Percentiles rank a stretch among this genome's conserved stretches.
Evolutionary conservation across 2,888 invertebrate genomes (phyloP).

Genomic region (Xylota segnis): DNA sequence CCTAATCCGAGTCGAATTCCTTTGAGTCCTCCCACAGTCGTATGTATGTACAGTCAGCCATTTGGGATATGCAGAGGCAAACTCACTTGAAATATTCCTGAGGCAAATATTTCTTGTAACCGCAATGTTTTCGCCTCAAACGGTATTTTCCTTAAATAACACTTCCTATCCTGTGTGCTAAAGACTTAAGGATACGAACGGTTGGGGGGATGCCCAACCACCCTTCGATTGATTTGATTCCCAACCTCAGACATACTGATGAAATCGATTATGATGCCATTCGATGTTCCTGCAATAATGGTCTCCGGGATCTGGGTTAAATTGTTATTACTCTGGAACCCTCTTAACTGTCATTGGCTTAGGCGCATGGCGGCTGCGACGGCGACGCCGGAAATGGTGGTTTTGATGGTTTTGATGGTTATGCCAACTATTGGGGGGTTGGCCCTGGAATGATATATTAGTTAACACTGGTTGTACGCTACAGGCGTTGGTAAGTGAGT

Average conservation of each 20-base stretch:
- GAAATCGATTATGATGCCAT: conserved; percentile 54
- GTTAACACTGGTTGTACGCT: conserved; percentile 9
- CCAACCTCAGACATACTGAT: conserved; percentile 23
- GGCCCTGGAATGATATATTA: conserved; percentile 6
- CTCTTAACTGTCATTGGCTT: conserved; percentile 14
- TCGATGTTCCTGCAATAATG: conserved; percentile 37
- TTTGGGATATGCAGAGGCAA: conserved; percentile 10
- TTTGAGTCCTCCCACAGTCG: conserved; percentile 18
- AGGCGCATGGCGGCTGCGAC: neutral
- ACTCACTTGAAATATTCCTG: conserved; percentile 44
- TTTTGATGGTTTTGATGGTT: conserved; percentile 18
- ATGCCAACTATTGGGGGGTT: neutral
- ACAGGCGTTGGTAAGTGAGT: conserved; percentile 5
- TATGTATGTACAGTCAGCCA: neutral
- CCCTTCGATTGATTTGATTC: conserved; percentile 56
- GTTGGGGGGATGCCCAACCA: neutral
- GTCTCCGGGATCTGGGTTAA: conserved; percentile 55
- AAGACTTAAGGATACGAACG: conserved; percentile 9
- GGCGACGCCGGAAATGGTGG: no score
- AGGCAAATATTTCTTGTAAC: conserved; percentile 40
- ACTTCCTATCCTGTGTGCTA: conserved; percentile 4
- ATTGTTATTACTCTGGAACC: conserved; percentile 51
- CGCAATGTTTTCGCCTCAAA: conserved; percentile 36
- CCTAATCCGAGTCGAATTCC: conserved; percentile 33
- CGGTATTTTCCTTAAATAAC: conserved; percentile 18